Evolutionary conservation across 2,797 vertebrate species (phyloP).

Genomic region (Poeciliopsis paucimaculata): DNA sequence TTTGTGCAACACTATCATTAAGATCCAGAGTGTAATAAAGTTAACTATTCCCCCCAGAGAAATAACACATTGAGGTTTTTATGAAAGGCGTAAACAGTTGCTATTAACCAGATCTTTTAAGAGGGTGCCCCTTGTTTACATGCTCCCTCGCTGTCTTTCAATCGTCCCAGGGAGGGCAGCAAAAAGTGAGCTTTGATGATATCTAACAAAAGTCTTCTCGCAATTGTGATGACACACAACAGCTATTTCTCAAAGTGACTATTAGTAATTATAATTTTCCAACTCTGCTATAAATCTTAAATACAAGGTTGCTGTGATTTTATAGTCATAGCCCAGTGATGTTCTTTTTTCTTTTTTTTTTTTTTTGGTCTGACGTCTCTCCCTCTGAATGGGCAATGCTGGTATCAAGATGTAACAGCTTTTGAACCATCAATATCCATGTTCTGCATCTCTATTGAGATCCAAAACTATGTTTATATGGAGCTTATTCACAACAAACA

Average conservation of each 20-base stretch:
- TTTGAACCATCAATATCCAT: neutral
- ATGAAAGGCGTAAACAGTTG: slow-evolving; percentile 81
- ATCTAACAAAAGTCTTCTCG: slow-evolving; percentile 71
- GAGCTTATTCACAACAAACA: neutral
- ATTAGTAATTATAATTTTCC: slow-evolving; percentile 77
- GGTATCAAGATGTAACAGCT: neutral
- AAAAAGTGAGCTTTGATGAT: slow-evolving; percentile 79
- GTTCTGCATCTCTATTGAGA: neutral
- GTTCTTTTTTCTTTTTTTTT: neutral
- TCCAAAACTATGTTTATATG: neutral
- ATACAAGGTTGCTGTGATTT: slow-evolving; percentile 49
- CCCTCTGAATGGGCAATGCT: slow-evolving; percentile 2
- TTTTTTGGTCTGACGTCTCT: slow-evolving; percentile 25
- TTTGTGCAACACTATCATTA: slow-evolving; percentile 86
- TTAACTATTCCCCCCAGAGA: slow-evolving; percentile 85
- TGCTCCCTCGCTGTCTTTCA: slow-evolving; percentile 68
- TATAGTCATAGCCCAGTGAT: slow-evolving; percentile 8
- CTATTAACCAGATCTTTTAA: slow-evolving; percentile 81
- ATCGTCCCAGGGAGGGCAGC: slow-evolving; percentile 76
- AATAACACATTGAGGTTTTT: slow-evolving; percentile 81
- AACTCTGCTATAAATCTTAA: slow-evolving; percentile 63
- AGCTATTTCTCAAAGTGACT: slow-evolving; percentile 71
- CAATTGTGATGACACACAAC: slow-evolving; percentile 75
- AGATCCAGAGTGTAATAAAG: slow-evolving; percentile 85
- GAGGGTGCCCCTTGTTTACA: slow-evolving; percentile 78